Evolutionary conservation across 2,888 invertebrate species (phyloP).

Genomic region (Chromoteleia sp.): DNA sequence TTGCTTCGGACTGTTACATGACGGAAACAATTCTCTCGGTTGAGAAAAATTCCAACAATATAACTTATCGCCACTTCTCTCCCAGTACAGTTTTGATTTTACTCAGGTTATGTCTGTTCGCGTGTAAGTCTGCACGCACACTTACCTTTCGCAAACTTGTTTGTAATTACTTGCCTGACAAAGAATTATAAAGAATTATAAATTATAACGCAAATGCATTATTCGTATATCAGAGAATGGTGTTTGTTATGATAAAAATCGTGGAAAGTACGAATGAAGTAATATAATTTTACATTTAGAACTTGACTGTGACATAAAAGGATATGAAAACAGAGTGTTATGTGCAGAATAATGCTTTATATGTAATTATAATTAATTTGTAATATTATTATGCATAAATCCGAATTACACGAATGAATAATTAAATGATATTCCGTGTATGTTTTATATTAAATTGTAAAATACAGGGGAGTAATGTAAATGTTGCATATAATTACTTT

Average conservation of each 20-base stretch:
- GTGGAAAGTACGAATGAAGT: conserved; percentile 2
- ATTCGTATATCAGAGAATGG: conserved; percentile 30
- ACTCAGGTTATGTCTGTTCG: not conserved
- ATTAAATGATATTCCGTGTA: conserved; percentile 1
- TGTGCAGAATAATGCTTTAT: conserved; percentile 8
- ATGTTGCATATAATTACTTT: too few relatives aligned
- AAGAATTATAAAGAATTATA: not conserved
- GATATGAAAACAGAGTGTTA: conserved; percentile 4
- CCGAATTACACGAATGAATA: conserved; percentile 12
- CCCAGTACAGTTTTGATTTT: conserved; percentile 30
- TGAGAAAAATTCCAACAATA: conserved; percentile 50
- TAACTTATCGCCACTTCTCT: conserved; percentile 49
- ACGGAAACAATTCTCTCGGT: conserved; percentile 51
- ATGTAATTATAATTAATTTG: conserved; percentile 33
- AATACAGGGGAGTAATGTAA: too few relatives aligned
- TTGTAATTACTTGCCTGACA: conserved; percentile 24
- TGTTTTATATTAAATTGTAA: too few relatives aligned
- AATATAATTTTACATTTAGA: conserved; percentile 25
- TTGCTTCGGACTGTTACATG: conserved; percentile 26
- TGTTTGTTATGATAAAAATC: conserved; percentile 18
- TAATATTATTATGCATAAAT: conserved; percentile 20
- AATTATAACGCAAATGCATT: conserved; percentile 24
- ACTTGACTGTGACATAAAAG: conserved; percentile 3
- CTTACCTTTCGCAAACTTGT: not conserved
- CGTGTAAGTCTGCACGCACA: too few relatives aligned